phyloP scores from a whole-genome alignment of 2,797 vertebrate species.

The Neopelma chrysocephalum region DNA sequence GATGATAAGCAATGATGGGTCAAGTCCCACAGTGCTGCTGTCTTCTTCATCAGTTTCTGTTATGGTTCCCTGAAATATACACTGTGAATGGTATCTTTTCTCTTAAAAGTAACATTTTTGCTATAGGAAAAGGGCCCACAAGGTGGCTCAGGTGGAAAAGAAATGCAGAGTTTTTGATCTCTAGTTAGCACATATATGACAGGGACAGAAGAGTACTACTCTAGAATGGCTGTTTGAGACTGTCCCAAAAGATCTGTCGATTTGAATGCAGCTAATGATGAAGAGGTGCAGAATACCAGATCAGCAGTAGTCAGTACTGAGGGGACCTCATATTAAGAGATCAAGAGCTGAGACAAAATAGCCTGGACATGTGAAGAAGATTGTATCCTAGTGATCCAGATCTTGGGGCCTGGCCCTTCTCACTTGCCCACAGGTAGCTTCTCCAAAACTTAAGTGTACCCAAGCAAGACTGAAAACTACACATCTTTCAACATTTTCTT shows the following conservation, averaged over 20 bases:
- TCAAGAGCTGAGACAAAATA: neutral
- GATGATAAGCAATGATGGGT: neutral
- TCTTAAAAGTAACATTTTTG: neutral
- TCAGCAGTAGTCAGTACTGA: neutral
- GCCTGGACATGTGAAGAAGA: neutral
- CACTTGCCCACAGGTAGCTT: neutral
- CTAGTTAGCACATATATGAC: neutral
- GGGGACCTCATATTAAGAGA: neutral
- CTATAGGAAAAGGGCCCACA: slow-evolving; percentile 20
- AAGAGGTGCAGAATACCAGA: neutral
- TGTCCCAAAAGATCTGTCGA: neutral
- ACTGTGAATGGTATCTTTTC: fast-evolving
- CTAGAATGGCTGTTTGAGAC: neutral
- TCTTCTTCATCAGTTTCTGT: neutral
- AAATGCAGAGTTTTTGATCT: neutral
- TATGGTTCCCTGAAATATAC: neutral
- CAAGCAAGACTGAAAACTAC: neutral
- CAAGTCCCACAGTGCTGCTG: neutral
- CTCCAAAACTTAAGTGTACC: neutral
- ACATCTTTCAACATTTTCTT: neutral
- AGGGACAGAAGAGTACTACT: neutral
- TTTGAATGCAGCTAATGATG: neutral
- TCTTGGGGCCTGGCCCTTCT: neutral
- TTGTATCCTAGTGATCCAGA: neutral
- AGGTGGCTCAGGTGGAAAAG: slow-evolving; percentile 56